Conservation (phyloP, 2,888 invertebrate genomes). For the Drosophila atroscutellata region DNA sequence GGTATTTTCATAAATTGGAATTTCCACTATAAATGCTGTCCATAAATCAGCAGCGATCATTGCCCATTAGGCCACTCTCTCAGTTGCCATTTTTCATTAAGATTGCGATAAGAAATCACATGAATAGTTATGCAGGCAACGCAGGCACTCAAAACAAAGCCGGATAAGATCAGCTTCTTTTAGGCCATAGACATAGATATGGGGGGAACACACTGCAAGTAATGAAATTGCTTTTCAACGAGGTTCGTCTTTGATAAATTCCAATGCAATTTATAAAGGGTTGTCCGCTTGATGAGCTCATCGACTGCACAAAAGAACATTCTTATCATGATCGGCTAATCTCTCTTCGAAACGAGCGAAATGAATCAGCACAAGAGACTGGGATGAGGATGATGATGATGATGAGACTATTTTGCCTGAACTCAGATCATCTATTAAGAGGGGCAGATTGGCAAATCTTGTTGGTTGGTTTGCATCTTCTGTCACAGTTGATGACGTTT, state of each 20-base stretch:
- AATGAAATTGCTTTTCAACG: conserved; percentile 68
- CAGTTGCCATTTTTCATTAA: conserved; percentile 54
- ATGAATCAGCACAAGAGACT: conserved; percentile 65
- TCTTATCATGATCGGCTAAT: conserved; percentile 72
- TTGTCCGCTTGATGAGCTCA: conserved; percentile 70
- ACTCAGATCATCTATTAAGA: conserved; percentile 41
- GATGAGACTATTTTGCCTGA: conserved; percentile 9
- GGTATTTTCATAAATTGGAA: neutral
- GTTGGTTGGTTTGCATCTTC: conserved; percentile 30
- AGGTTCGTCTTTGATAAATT: conserved; percentile 56
- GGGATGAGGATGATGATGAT: conserved; percentile 4
- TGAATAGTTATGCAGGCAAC: conserved; percentile 20
- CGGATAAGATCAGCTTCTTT: conserved; percentile 62
- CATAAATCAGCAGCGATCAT: conserved; percentile 42
- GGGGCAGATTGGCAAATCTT: conserved; percentile 54
- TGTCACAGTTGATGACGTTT: conserved; percentile 57
- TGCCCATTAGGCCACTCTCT: conserved; percentile 16
- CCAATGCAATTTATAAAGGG: conserved; percentile 68
- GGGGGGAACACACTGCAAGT: conserved; percentile 2
- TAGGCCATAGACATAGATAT: neutral
- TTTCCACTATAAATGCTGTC: conserved; percentile 3
- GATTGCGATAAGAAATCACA: conserved; percentile 36
- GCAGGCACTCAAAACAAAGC: conserved; percentile 61
- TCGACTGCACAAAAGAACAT: conserved; percentile 63
- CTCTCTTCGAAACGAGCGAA: conserved; percentile 41